phyloP scores from a whole-genome alignment of 1,140 invertebrate genomes.

The Latrodectus geometricus region DNA sequence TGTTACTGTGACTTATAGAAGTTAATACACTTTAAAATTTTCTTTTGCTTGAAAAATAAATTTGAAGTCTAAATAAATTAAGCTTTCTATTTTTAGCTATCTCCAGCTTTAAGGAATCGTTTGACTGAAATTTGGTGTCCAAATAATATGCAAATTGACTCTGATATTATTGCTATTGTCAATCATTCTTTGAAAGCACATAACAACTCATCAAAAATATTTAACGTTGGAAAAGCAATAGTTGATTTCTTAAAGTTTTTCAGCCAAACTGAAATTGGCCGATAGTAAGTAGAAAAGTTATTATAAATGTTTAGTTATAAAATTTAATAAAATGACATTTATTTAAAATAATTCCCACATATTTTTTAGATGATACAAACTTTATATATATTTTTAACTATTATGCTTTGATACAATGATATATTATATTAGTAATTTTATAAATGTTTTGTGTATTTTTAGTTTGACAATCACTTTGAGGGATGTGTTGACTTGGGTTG shows the following conservation, averaged over 20 bases:
- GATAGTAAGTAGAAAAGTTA: constrained; percentile 70
- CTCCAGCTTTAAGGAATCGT: constrained; percentile 95
- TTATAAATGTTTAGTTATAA: not conserved
- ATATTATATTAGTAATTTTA: no score
- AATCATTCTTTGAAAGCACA: constrained; percentile 76
- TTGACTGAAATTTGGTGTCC: constrained; percentile 99
- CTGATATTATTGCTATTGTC: constrained; percentile 83
- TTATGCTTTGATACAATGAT: not conserved
- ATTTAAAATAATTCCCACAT: no score
- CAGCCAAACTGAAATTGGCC: constrained; percentile 78
- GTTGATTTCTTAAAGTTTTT: constrained; percentile 87
- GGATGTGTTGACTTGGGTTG: constrained; percentile 92
- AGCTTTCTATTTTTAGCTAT: constrained; percentile 74
- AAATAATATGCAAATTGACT: constrained; percentile 73
- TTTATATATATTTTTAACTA: not conserved
- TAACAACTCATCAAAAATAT: no score
- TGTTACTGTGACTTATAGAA: no score
- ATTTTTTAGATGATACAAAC: no score
- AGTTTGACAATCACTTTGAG: constrained; percentile 81
- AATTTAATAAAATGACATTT: no score
- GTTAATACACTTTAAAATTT: not conserved
- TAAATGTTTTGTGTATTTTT: constrained; percentile 67
- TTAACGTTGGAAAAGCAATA: constrained; percentile 70
- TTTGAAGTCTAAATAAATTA: not conserved
- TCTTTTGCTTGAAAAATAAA: not conserved